Base-by-base conservation (phyloP, 23 tunicate genomes). In the Trididemnum nubilum region DNA sequence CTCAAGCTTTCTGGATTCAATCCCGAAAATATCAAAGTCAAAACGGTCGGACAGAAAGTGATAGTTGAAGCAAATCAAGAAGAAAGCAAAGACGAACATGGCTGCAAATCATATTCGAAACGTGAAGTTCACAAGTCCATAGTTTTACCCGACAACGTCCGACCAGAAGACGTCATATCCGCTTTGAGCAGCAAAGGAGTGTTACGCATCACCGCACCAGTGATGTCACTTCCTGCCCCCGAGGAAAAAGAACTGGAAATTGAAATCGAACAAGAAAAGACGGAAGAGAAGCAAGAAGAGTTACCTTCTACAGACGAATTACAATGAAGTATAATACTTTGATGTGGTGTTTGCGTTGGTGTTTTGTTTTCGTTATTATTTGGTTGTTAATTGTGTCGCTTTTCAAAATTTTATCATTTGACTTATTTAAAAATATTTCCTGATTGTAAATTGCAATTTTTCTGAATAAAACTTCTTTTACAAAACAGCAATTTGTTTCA, bases 151-250 rank as follows among this genome's bases (percentile, higher is more conserved):
- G 77, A 88, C 35, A 69, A 51, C 57, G 79, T 88, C 65, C 39
- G 77, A 33, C 79, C 82, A 9, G 93, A 88, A 30, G 35, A 82
- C 12, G 31, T 88, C 18, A 88, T 79, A 24, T 82, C 93, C 19
- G 23, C 40, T 18, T 52, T 82, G 72, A 64, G 73, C 44, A 31
- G 31, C 4, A 59, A 66, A 24, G 93, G 93, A 3, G 51, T 82
- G 34, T 38, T 88, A 35, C 93, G 78, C 61, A 88, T 88, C 72
- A 51, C 81, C 33, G 93, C 93, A 4, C 93, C 93, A 33, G 64
- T 52, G 39, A 52, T 39, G 60, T 40, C 79, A 39, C 79, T 73
- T 38, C 79, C 79, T 21, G 30, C 79, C 59, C 69, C 67, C 9
- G 44, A 77, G 54, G 82, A 77, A 52, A 33, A 77, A 54, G 82